Evolutionary conservation across 2,113 vertebrate species (phyloP).

Genomic region (Lampris megalopsis): DNA sequence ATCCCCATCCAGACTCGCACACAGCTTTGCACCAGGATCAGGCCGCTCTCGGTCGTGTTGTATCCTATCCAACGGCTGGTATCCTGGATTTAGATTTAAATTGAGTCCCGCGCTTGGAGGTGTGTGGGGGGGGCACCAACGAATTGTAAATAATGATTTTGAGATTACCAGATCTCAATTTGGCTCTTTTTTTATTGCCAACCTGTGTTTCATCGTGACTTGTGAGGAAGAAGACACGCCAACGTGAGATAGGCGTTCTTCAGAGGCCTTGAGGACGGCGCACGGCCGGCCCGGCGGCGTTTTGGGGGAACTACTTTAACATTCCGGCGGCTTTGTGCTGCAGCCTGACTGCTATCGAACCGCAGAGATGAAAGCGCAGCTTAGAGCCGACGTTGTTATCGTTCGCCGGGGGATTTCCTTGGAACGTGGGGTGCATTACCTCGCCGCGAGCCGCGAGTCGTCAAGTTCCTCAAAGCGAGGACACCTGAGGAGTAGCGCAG

Average conservation of each 20-base stretch:
- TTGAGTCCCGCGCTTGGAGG: too few relatives aligned
- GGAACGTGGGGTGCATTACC: slow-evolving; percentile 6
- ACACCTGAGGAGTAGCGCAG: neutral
- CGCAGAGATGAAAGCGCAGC: slow-evolving; percentile 54
- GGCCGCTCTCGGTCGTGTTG: slow-evolving; percentile 26
- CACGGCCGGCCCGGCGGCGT: slow-evolving; percentile 11
- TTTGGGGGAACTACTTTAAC: slow-evolving; percentile 24
- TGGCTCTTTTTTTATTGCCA: neutral
- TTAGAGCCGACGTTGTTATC: slow-evolving; percentile 25
- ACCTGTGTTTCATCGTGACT: neutral
- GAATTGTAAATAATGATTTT: neutral
- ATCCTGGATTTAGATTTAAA: slow-evolving; percentile 27
- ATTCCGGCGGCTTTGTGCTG: slow-evolving; percentile 37
- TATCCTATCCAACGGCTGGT: slow-evolving; percentile 21
- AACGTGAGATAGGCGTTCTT: slow-evolving; percentile 4
- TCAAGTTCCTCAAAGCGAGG: slow-evolving; percentile 8
- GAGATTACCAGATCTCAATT: neutral
- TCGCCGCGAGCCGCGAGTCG: neutral
- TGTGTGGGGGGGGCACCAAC: too few relatives aligned
- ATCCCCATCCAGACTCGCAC: slow-evolving; percentile 31
- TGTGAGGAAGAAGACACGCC: neutral
- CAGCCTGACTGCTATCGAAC: slow-evolving; percentile 13
- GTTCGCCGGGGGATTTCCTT: slow-evolving; percentile 52
- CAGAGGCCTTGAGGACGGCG: neutral
- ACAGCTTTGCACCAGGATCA: slow-evolving; percentile 27